These are phyloP conservation scores for Petrocephalus zakoni DNA, from an alignment of 2,113 vertebrate species.

Conservation along the genomic window DNA sequence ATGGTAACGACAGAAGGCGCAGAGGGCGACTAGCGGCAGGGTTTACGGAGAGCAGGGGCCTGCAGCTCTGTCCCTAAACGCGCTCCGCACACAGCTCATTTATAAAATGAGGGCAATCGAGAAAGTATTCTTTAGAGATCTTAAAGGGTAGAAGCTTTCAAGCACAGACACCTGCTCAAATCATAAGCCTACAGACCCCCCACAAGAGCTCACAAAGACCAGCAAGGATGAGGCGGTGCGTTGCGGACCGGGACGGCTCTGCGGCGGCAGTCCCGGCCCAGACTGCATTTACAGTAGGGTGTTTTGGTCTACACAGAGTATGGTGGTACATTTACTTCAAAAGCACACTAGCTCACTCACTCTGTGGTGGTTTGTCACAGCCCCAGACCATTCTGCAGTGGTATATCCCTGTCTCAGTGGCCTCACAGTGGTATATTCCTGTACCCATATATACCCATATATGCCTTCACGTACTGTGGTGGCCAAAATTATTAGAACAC, in stretches of 20 bases:
- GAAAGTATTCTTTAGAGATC: not conserved
- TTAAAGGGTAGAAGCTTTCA: slow-evolving; percentile 34
- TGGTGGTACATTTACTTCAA: not conserved
- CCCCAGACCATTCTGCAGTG: not conserved
- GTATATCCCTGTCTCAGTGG: not conserved
- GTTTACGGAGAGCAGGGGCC: not conserved
- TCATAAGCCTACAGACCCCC: not conserved
- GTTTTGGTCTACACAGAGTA: not conserved
- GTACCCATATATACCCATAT: not conserved
- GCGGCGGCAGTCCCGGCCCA: not conserved
- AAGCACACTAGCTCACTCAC: not conserved
- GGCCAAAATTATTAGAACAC: too few species aligned
- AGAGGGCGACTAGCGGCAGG: not conserved
- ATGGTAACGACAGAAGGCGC: not conserved
- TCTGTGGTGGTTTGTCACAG: not conserved
- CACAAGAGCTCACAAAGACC: not conserved
- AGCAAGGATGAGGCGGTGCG: not conserved
- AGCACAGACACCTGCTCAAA: slow-evolving; percentile 20
- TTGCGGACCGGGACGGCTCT: not conserved
- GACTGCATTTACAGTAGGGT: not conserved
- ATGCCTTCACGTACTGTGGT: not conserved
- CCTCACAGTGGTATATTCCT: not conserved
- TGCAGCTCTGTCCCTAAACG: not conserved
- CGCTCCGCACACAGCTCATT: not conserved
- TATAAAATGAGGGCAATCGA: slow-evolving; percentile 21